phyloP scores from a whole-genome alignment of 2,888 invertebrate species.

The Pseudococcus jackbeardsleyi region DNA sequence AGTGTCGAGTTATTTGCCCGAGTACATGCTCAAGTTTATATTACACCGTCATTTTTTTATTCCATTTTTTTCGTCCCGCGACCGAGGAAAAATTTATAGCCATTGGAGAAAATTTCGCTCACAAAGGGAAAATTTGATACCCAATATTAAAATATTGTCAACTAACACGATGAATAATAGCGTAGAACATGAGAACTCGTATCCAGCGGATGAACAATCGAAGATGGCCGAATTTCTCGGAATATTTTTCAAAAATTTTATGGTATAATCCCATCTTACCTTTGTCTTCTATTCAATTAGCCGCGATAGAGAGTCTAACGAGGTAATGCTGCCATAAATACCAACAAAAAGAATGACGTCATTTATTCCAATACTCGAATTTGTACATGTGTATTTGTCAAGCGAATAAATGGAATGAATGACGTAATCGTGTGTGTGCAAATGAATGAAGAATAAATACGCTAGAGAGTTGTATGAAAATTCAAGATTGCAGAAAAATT shows the following conservation, averaged over 20 bases:
- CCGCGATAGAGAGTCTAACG: neutral
- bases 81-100: neutral
- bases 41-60: neutral
- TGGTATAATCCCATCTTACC: neutral
- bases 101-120: too few relatives aligned
- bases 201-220: neutral
- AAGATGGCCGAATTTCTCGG: neutral
- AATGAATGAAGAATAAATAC: too few relatives aligned
- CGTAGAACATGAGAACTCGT: too few relatives aligned
- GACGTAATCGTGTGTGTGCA: neutral
- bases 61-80: neutral
- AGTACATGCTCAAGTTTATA: neutral
- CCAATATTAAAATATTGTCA: too few relatives aligned
- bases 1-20: neutral
- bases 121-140: too few relatives aligned
- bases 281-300: neutral
- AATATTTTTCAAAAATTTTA: neutral
- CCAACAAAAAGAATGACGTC: neutral
- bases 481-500: too few relatives aligned
- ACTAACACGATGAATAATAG: too few relatives aligned
- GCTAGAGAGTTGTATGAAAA: too few relatives aligned
- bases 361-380: neutral
- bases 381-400: neutral
- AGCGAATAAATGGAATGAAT: neutral
- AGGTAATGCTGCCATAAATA: neutral